phyloP scores from a whole-genome alignment of 2,113 vertebrate genomes.

The Lathamus discolor region DNA sequence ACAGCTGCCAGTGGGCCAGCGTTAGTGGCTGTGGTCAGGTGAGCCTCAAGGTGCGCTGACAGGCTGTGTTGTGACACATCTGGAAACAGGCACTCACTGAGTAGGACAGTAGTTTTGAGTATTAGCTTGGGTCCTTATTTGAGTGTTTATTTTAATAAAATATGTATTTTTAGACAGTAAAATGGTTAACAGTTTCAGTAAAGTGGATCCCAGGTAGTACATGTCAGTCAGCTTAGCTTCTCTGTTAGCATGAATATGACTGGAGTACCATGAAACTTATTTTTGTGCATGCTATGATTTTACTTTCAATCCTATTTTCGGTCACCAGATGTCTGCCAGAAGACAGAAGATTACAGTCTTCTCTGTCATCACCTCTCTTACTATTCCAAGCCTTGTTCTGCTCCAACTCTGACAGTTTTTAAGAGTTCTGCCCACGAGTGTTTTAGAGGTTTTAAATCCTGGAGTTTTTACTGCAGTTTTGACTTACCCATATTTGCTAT shows the following conservation, averaged over 20 bases:
- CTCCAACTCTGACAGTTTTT: background rate
- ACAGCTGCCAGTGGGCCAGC: background rate
- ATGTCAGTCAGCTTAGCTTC: background rate
- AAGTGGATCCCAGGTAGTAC: background rate
- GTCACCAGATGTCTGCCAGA: background rate
- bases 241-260: background rate
- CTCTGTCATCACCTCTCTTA: background rate
- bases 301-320: background rate
- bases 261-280: background rate
- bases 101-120: background rate
- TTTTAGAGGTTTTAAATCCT: background rate
- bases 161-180: accelerated
- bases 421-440: background rate
- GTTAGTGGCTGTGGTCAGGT: background rate
- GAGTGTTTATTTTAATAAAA: background rate
- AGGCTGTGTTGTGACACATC: background rate
- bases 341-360: background rate
- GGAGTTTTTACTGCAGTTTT: background rate
- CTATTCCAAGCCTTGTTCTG: background rate
- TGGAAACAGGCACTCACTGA: background rate
- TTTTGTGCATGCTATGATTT: background rate
- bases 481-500: background rate
- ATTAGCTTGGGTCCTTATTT: background rate
- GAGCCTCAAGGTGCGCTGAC: background rate
- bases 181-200: background rate